A percentile compares a stretch with the other conserved stretches of the same genome.
Evolutionary conservation across 2,113 vertebrate genomes (phyloP).

Genomic region (Corapipo altera): DNA sequence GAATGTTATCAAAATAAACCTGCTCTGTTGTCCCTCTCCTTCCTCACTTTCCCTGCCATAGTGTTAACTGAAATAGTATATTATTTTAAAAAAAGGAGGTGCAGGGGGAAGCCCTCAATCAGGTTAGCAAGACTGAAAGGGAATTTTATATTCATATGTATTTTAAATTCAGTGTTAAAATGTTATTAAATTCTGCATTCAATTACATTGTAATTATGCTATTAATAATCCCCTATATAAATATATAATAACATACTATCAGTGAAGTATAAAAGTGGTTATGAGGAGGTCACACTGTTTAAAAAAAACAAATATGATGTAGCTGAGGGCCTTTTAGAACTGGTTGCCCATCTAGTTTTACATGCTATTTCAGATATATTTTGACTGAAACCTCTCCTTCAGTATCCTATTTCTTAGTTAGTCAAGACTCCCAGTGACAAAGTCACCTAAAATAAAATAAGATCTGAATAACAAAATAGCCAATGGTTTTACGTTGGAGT

Average conservation of each 20-base stretch:
- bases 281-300: background rate
- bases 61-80: background rate
- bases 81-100: background rate
- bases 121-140: background rate
- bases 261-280: background rate
- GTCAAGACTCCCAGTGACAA: background rate
- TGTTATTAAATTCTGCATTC: slow-evolving; percentile 38
- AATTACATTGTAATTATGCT: slow-evolving; percentile 21
- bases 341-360: background rate
- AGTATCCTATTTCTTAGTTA: background rate
- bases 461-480: background rate
- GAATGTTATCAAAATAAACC: slow-evolving; percentile 52
- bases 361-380: background rate
- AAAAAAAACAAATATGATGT: background rate
- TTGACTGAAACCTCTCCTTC: background rate
- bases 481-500: background rate
- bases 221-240: slow-evolving; percentile 32
- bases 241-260: background rate
- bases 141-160: slow-evolving; percentile 30
- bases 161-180: slow-evolving; percentile 20
- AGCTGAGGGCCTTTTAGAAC: background rate
- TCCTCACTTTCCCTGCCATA: background rate
- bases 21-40: background rate
- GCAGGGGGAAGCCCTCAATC: background rate
- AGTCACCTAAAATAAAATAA: background rate